Evolutionary conservation across 2,888 invertebrate species (phyloP).

Genomic region (Chrysomela aeneicollis): DNA sequence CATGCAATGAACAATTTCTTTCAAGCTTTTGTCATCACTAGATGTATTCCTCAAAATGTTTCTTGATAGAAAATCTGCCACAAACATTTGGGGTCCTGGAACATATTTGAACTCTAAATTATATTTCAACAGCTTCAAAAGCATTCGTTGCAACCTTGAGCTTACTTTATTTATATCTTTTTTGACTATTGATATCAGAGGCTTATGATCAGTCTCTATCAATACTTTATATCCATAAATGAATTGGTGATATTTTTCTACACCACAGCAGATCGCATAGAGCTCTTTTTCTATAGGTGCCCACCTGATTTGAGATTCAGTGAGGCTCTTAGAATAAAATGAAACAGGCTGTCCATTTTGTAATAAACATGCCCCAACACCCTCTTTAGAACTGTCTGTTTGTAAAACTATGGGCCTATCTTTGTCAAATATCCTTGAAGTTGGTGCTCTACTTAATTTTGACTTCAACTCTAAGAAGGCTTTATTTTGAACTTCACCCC

Average conservation of each 20-base stretch:
- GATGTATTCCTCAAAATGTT: background rate
- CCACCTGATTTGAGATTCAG: background rate
- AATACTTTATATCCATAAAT: conserved; percentile 7
- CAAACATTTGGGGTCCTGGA: conserved; percentile 2
- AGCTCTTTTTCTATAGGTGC: too few relatives aligned
- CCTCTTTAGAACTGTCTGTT: conserved; percentile 8
- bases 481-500: conserved; percentile 10
- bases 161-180: conserved; percentile 1
- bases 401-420: conserved; percentile 4
- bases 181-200: too few relatives aligned
- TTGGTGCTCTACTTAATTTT: conserved; percentile 6
- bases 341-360: conserved; percentile 1
- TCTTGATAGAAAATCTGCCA: background rate
- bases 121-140: conserved; percentile 5
- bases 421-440: background rate
- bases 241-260: background rate
- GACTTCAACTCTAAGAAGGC: conserved; percentile 10
- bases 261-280: too few relatives aligned
- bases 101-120: background rate
- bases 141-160: background rate
- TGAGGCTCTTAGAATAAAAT: conserved; percentile 2
- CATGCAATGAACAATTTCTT: conserved; percentile 10
- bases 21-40: conserved; percentile 5
- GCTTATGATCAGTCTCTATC: background rate
- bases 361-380: conserved; percentile 1